Evolutionary conservation across 2,113 vertebrate genomes (phyloP), one percentile per base, ranked within the genome.

Genomic region (Anhinga rufa): DNA sequence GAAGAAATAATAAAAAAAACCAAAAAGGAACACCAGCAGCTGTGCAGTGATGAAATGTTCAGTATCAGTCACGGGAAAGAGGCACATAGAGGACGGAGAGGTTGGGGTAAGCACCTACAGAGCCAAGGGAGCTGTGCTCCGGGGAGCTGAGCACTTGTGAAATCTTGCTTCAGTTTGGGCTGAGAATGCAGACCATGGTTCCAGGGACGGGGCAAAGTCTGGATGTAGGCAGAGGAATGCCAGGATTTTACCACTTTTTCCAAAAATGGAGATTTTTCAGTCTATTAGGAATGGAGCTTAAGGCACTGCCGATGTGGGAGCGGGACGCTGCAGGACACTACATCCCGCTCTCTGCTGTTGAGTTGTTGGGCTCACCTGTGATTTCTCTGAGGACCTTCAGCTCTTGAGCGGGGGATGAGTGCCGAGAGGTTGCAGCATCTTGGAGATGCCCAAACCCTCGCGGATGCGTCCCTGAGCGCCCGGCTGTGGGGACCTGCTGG

Each of bases 241-340:
- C 51, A 42, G 32, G 29, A n/a, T 48, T 88, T 79, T 4, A 11
- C 8, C 4, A 0, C 10, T 38, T 4, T 32, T 12, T n/a, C 22
- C 2, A 20, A 12, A 70, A 4, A 2, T 2, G 14, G 54, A 29
- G 54, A 14, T 16, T 14, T 14, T 57, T 7, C 9, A 5, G 1
- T 9, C 57, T 8, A 2, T 21, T 46, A 26, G 68, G 36, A 52
- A 12, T 1, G 29, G 29, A 51, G 32, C 24, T 62, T 29, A 20
- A 21, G 1, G 31, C 24, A 10, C 49, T 0, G 14, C 21, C 21
- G 61, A 0, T 11, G 82, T 11, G 34, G 58, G 61, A 48, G 22
- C 1, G 16, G 77, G 81, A 2, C 25, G 5, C 2, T 0, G 0
- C 7, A 36, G 71, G 79, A 25, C 54, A 29, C 64, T n/a, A 32